Conservation (phyloP, 1,140 invertebrate genomes). For the Archivesica marissinica region DNA sequence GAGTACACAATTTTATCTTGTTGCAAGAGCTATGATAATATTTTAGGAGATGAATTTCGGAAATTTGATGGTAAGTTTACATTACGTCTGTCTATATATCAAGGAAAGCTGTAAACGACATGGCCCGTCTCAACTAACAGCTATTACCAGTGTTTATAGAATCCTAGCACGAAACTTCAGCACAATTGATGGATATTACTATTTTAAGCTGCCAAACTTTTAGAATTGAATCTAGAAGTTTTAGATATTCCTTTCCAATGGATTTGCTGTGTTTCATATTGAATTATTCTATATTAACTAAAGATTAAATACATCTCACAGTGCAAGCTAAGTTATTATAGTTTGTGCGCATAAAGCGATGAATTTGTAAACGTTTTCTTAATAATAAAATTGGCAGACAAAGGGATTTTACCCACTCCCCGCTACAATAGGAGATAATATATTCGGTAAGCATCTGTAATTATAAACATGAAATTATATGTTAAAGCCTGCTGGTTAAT, state of each 20-base stretch:
- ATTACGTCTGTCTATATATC: slow-evolving; percentile 20
- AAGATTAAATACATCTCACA: background rate
- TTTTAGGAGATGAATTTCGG: slow-evolving; percentile 45
- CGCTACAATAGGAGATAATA: background rate
- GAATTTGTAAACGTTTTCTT: background rate
- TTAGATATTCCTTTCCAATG: slow-evolving; percentile 10
- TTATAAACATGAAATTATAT: no score
- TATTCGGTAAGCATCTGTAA: background rate
- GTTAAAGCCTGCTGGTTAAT: no score
- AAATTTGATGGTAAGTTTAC: slow-evolving; percentile 43
- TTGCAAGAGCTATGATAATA: slow-evolving; percentile 11
- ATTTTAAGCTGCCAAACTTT: slow-evolving; percentile 39
- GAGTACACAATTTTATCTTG: slow-evolving; percentile 5
- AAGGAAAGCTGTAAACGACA: slow-evolving; percentile 3
- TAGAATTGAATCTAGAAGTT: slow-evolving; percentile 7
- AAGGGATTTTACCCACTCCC: slow-evolving; percentile 25
- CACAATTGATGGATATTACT: slow-evolving; percentile 29
- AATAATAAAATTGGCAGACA: background rate
- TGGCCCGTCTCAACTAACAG: slow-evolving; percentile 7
- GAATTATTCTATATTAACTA: background rate
- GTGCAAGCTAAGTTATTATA: background rate
- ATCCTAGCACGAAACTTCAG: slow-evolving; percentile 5
- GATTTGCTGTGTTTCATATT: slow-evolving; percentile 6
- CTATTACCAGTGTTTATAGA: slow-evolving; percentile 31
- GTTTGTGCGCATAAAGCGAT: background rate